These are phyloP conservation scores for Danaus chrysippus DNA, from an alignment of 2,888 invertebrate species.

Conservation along the genomic window DNA sequence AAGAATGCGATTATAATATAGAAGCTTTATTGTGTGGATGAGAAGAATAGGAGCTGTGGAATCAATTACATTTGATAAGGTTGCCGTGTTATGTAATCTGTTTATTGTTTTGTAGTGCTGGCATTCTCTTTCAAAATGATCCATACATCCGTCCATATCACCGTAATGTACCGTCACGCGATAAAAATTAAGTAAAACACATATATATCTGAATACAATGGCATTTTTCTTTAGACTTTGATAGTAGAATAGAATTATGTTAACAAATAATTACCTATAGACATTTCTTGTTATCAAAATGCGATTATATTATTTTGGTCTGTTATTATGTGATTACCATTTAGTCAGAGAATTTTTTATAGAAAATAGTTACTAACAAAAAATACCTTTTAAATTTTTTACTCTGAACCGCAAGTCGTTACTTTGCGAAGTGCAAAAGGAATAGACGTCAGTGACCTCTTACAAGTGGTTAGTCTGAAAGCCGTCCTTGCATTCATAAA, in stretches of 20 bases:
- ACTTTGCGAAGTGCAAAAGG: slow-evolving; percentile 23
- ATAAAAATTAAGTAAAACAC: no score
- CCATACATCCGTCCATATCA: no score
- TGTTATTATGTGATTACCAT: no score
- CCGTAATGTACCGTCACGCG: no score
- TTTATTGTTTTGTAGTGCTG: neutral
- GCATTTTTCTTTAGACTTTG: no score
- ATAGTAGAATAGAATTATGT: no score
- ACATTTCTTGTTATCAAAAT: no score
- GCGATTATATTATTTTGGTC: no score
- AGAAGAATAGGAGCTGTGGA: slow-evolving; percentile 18
- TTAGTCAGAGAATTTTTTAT: neutral
- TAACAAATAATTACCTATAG: no score
- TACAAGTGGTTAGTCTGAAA: slow-evolving; percentile 28
- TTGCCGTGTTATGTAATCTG: neutral
- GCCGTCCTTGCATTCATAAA: slow-evolving; percentile 25
- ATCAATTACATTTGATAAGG: neutral
- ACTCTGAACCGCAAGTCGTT: slow-evolving; percentile 14
- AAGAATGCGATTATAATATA: slow-evolving; percentile 52
- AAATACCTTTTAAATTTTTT: neutral
- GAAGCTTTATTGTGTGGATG: slow-evolving; percentile 36
- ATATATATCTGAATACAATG: no score
- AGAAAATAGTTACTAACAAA: neutral
- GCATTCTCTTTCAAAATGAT: no score
- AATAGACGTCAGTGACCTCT: slow-evolving; percentile 27